Percentiles rank a stretch among this genome's conserved stretches.
phyloP scores from a whole-genome alignment of 2,797 vertebrate species.

The Gadopsis marmoratus region DNA sequence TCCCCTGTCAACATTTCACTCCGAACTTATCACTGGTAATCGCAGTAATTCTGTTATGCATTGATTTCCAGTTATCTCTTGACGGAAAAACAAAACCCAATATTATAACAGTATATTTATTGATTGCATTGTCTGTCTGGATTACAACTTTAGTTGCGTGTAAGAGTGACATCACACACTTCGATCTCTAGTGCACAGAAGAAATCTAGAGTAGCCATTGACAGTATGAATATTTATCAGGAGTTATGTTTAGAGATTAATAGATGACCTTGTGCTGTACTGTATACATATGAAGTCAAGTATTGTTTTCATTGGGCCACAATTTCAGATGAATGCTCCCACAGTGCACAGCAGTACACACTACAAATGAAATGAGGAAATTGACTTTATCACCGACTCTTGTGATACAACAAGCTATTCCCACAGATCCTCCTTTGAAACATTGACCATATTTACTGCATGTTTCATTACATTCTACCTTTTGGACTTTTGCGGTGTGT shows the following conservation, averaged over 20 bases:
- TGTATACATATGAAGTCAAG: background rate
- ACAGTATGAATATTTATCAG: slow-evolving; percentile 4
- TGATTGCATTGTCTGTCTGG: slow-evolving; percentile 28
- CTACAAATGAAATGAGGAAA: background rate
- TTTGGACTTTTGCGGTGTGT: background rate
- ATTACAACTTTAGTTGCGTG: slow-evolving; percentile 8
- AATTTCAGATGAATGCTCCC: background rate
- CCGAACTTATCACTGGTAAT: slow-evolving; percentile 22
- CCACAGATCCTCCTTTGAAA: background rate
- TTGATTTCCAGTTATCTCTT: slow-evolving; percentile 50
- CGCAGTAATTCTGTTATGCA: slow-evolving; percentile 36
- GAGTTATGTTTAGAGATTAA: background rate
- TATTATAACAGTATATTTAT: slow-evolving; percentile 44
- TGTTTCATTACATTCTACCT: background rate
- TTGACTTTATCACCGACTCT: background rate
- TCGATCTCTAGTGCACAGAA: background rate
- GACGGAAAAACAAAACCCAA: slow-evolving; percentile 32
- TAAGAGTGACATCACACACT: background rate
- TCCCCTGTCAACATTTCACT: background rate
- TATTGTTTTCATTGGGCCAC: background rate
- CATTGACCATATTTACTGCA: background rate
- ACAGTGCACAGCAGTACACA: background rate
- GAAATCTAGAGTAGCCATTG: background rate
- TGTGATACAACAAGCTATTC: background rate
- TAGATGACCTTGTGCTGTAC: background rate